phyloP scores from a whole-genome alignment of 92 coral and sea anemone genomes.

The Palythoa grandis region DNA sequence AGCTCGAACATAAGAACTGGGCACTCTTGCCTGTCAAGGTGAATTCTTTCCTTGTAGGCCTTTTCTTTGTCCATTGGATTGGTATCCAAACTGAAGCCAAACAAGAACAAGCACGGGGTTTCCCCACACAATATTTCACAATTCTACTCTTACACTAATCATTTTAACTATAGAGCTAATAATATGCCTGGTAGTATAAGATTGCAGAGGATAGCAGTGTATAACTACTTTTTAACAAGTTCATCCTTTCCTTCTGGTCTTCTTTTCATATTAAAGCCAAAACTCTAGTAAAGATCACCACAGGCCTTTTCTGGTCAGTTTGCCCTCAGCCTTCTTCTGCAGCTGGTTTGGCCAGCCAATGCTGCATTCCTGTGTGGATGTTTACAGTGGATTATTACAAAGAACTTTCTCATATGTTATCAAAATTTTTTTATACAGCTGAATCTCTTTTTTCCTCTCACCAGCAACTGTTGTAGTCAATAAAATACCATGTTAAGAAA shows the following conservation, averaged over 20 bases:
- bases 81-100: constrained; percentile 3
- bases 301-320: constrained; percentile 18
- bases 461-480: too few species aligned
- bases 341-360: constrained; percentile 7
- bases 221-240: background rate
- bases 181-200: constrained; percentile 40
- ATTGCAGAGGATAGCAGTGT: constrained; percentile 38
- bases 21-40: background rate
- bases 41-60: background rate
- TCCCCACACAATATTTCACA: constrained; percentile 18
- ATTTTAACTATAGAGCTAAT: background rate
- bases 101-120: constrained; percentile 17
- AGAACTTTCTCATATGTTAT: background rate
- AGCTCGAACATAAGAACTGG: background rate
- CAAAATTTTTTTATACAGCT: background rate
- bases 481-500: too few species aligned
- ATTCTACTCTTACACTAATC: background rate
- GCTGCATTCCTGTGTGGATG: constrained; percentile 35
- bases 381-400: constrained; percentile 11
- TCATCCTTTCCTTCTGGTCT: constrained; percentile 1
- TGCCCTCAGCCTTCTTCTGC: constrained; percentile 4
- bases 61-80: background rate
- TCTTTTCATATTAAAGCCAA: constrained; percentile 2
- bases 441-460: background rate
- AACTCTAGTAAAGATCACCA: background rate